phyloP scores from a whole-genome alignment of 2,888 invertebrate genomes.

The Catocala nupta region DNA sequence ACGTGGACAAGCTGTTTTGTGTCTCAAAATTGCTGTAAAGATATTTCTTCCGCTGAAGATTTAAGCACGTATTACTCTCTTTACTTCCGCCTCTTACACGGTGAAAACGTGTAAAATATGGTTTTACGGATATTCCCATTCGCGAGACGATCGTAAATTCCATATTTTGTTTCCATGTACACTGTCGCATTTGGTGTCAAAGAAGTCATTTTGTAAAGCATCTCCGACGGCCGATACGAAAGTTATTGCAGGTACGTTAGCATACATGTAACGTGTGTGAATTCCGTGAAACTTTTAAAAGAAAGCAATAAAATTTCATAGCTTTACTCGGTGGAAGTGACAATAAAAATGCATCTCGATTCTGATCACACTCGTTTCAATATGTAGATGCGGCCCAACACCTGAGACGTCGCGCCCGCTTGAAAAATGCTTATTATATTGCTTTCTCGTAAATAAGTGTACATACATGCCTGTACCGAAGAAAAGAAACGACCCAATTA shows the following conservation, averaged over 20 bases:
- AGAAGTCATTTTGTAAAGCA: slow-evolving; percentile 53
- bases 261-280: slow-evolving; percentile 56
- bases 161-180: slow-evolving; percentile 48
- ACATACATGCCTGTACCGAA: slow-evolving; percentile 45
- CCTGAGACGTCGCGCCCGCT: slow-evolving; percentile 76
- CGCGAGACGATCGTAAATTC: slow-evolving; percentile 43
- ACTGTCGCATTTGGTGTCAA: slow-evolving; percentile 48
- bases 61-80: slow-evolving; percentile 29
- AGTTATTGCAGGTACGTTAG: slow-evolving; percentile 56
- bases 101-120: slow-evolving; percentile 41
- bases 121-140: slow-evolving; percentile 32
- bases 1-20: slow-evolving; percentile 9
- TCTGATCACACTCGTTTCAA: slow-evolving; percentile 84
- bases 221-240: slow-evolving; percentile 42
- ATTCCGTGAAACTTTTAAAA: slow-evolving; percentile 65
- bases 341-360: slow-evolving; percentile 86
- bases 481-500: slow-evolving; percentile 56
- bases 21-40: slow-evolving; percentile 14
- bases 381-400: slow-evolving; percentile 80
- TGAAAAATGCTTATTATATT: slow-evolving; percentile 83
- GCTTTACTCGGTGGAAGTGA: slow-evolving; percentile 74
- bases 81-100: slow-evolving; percentile 18
- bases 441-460: slow-evolving; percentile 73
- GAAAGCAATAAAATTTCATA: slow-evolving; percentile 78
- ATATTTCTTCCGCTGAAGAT: slow-evolving; percentile 21